Conservation (phyloP, 2,797 vertebrate genomes). For the Enteromius afrohamiltoni region DNA sequence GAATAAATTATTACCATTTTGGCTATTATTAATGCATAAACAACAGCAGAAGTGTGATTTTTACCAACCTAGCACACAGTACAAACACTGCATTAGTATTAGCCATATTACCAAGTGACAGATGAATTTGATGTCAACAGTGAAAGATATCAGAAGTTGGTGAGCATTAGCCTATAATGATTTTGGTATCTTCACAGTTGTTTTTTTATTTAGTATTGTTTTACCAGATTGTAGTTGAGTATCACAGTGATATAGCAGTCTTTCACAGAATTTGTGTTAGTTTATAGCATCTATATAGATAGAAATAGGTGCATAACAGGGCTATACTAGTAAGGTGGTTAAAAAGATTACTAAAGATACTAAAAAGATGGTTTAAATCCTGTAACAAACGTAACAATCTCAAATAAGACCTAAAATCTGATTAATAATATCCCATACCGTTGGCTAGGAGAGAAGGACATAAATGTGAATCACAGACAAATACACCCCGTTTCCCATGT, state of each 20-base stretch:
- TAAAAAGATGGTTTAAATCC: not conserved
- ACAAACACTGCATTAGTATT: constrained; percentile 29
- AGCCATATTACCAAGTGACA: constrained; percentile 5
- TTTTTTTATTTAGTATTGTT: not conserved
- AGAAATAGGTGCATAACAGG: not conserved
- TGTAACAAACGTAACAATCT: not conserved
- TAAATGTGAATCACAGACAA: constrained; percentile 20
- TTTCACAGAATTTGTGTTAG: constrained; percentile 56
- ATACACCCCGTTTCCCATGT: constrained; percentile 31
- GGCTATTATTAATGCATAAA: not conserved
- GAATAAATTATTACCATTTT: not conserved
- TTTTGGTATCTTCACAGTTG: not conserved
- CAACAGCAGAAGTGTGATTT: constrained; percentile 11
- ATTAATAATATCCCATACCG: not conserved
- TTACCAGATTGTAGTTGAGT: not conserved
- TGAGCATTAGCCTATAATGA: not conserved
- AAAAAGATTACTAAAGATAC: no score
- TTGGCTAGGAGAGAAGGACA: constrained; percentile 13
- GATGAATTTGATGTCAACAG: not conserved
- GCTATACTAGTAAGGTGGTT: not conserved
- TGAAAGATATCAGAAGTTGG: not conserved
- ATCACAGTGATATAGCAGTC: constrained; percentile 20
- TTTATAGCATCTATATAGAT: not conserved
- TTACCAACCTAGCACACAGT: not conserved
- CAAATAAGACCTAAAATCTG: not conserved